These are phyloP conservation scores for Eupithecia pulchellata DNA, from an alignment of 2,888 invertebrate species.

Conservation along the genomic window DNA sequence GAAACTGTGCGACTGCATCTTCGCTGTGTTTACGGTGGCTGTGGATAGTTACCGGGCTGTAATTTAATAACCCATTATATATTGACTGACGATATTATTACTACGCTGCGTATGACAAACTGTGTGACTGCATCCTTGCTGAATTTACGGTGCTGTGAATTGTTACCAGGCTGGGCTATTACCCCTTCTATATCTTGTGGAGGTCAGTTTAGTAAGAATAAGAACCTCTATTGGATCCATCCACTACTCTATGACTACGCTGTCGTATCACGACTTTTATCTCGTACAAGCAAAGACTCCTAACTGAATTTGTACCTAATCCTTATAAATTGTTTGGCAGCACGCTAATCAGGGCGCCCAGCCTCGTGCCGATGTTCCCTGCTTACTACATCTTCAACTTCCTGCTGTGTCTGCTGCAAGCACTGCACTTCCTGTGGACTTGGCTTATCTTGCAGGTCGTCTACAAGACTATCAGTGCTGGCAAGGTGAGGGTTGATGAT, in stretches of 20 bases:
- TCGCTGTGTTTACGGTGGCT: neutral
- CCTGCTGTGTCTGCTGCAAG: conserved; percentile 91
- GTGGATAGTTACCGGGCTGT: neutral
- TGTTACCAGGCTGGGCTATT: conserved; percentile 11
- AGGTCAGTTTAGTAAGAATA: no score
- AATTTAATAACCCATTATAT: neutral
- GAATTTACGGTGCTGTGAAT: neutral
- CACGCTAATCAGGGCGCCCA: conserved; percentile 93
- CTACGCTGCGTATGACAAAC: no score
- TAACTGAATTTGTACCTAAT: no score
- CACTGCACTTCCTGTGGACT: conserved; percentile 96
- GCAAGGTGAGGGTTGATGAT: no score
- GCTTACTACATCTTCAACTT: conserved; percentile 97
- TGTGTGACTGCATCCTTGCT: no score
- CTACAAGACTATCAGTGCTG: conserved; percentile 88
- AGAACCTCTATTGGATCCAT: no score
- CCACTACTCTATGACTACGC: neutral
- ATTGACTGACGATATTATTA: no score
- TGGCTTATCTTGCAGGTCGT: conserved; percentile 96
- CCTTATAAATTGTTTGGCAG: conserved; percentile 68
- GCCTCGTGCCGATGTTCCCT: conserved; percentile 94
- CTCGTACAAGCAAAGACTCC: no score
- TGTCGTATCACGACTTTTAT: no score
- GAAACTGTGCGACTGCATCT: neutral
- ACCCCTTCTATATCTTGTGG: neutral